phyloP scores from a whole-genome alignment of 2,797 vertebrate species.

The Platyrinchus mystaceus region DNA sequence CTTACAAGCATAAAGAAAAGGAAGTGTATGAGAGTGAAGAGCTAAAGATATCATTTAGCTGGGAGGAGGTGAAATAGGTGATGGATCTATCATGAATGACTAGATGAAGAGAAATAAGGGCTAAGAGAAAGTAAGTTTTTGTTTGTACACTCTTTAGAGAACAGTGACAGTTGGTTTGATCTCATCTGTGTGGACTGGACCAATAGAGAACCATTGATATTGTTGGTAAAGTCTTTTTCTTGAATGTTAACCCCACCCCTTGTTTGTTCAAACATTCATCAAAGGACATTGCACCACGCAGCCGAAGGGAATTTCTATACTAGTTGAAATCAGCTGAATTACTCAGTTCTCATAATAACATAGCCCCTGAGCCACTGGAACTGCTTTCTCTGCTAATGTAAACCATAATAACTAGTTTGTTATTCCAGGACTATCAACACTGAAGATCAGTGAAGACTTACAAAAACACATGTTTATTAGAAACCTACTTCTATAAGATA shows the following conservation, averaged over 20 bases:
- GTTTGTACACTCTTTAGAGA: neutral
- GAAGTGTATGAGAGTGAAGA: neutral
- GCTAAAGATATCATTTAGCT: neutral
- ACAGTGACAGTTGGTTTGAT: neutral
- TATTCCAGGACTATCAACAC: neutral
- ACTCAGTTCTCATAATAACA: neutral
- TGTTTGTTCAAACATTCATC: neutral
- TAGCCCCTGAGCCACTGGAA: neutral
- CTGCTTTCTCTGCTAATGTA: neutral
- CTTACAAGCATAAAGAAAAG: neutral
- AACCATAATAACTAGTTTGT: neutral
- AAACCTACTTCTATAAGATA: neutral
- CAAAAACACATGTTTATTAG: conserved; percentile 3
- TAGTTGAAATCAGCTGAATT: neutral
- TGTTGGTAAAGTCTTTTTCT: neutral
- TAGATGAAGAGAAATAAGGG: neutral
- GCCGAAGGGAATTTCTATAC: neutral
- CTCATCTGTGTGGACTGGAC: neutral
- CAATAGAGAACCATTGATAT: neutral
- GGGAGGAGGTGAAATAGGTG: neutral
- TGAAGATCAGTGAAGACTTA: neutral
- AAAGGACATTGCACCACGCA: neutral
- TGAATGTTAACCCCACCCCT: neutral
- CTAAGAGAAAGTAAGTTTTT: neutral
- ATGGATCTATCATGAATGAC: neutral